Evolutionary conservation across 2,888 invertebrate genomes (phyloP), one percentile per base, ranked within the genome.

Genomic region (Brachynemurus nebulosus): DNA sequence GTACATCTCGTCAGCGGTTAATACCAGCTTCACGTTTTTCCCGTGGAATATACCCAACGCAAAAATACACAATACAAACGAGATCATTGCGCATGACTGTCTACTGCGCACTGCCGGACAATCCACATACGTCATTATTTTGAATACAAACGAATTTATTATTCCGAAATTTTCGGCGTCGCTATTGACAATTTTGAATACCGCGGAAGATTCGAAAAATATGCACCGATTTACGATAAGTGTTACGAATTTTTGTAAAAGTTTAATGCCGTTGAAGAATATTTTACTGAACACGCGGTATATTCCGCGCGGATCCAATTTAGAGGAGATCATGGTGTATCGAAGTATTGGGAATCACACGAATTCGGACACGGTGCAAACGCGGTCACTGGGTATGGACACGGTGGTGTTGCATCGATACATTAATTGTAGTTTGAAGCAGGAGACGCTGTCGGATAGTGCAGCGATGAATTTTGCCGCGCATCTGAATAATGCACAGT

Each of bases 21-120:
- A 57, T 40, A 58, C 66, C 47, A 64, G 64, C 33, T 58, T 77
- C 57, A 68, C 74, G 45, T 72, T 76, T 48, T 67, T 77, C 43
- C 74, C 76, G 2, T 72, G 80, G 65, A 81, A 81, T 58, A 79
- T 76, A 56, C 80, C 80, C 2, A 72, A 72, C 53, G 66, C 67
- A 53, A 64, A 68, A 20, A 66, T 72, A 18, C 54, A 55, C 35
- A 39, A 59, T 14, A 56, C 65, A 34, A 58, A 66, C 38, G 65
- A 64, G 53, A 68, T 79, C 25, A 66, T 80, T 11, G 73, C 78
- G 57, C 62, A 72, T 19, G 82, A 83, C 59, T 83, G 82, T 55
- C 54, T 76, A 14, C 72, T 78, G 48, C 69, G 82, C 49, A 74
- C 70, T 21, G 52, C 53, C 37, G 52, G 54, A 7, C 69, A 68